Evolutionary conservation across 2,888 invertebrate species (phyloP), one percentile per base, ranked within the genome.

Genomic region (Chaetoderma sp.): DNA sequence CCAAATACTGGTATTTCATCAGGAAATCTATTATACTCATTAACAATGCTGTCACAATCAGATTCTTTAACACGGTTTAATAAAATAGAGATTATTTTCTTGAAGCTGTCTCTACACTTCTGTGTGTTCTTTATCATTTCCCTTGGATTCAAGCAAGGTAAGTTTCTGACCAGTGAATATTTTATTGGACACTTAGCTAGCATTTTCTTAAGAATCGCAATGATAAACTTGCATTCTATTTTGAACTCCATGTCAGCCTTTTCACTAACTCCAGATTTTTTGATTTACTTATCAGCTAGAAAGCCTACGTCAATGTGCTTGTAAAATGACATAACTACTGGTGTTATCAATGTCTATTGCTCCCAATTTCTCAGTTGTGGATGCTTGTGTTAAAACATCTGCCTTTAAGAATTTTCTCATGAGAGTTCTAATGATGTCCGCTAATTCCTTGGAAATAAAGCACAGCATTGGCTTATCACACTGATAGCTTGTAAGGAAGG

Each of bases 51-150:
- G 21, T 47, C 47, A 47, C 47, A 47, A 13, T 56, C 36, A 56
- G n/a, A 6, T 36, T 36, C 56, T 8, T 18, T 18, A 47, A 47
- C 21, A 18, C 47, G 47, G 16, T 47, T 47, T 8, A 8, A n/a
- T 13, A 33, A 6, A n/a, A 47, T 25, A 54, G 49, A 45, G 6
- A 63, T 50, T 23, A 63, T 49, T 59, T 63, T 58, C 32, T 32
- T 62, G 33, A 63, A 16, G 8, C 8, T 16, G 16, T 47, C 21
- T 21, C 21, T 18, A 10, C 10, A 16, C 13, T 47, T 8, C 47
- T 18, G 16, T 16, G 8, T 47, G 21, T 8, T 8, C 21, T 10
- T 47, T 27, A 16, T 18, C 25, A 54, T 54, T 54, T n/a, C 16
- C 58, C 1, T 57, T 33, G 13, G 23, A 13, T 16, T 32, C 18